phyloP scores from a whole-genome alignment of 2,888 invertebrate genomes.

The Tridacna crocea region DNA sequence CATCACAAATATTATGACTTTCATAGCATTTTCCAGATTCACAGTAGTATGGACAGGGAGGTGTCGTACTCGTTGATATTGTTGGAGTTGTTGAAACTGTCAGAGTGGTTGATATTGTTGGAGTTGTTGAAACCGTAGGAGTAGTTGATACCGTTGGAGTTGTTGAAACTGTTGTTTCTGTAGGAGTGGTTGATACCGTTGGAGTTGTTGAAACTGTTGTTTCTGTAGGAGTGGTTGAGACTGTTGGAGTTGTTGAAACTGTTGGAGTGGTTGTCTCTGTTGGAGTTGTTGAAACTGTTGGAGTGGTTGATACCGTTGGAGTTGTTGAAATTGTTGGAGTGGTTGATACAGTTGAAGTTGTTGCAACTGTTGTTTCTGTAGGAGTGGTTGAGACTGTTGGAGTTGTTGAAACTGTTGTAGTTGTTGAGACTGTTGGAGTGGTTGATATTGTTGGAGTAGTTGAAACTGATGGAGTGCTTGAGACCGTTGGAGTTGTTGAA shows the following conservation, averaged over 20 bases:
- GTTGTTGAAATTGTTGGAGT: background rate
- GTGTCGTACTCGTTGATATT: background rate
- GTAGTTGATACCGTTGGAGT: constrained; percentile 2
- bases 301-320: background rate
- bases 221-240: background rate
- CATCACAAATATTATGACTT: background rate
- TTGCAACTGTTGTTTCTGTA: background rate
- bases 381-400: background rate
- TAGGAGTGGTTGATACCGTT: background rate
- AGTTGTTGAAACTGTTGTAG: background rate
- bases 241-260: background rate
- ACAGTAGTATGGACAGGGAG: background rate
- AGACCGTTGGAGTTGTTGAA: background rate
- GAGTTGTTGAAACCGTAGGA: constrained; percentile 3
- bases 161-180: background rate
- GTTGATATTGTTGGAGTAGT: background rate
- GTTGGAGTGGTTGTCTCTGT: background rate
- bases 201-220: background rate
- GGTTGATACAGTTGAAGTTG: background rate
- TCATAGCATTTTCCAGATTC: background rate
- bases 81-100: constrained; percentile 1
- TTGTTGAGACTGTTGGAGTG: background rate
- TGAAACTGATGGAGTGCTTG: background rate
- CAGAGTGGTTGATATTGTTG: background rate
- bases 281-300: background rate